Evolutionary conservation across 2,797 vertebrate genomes (phyloP).

Genomic region (Sphenopsis melanotis): DNA sequence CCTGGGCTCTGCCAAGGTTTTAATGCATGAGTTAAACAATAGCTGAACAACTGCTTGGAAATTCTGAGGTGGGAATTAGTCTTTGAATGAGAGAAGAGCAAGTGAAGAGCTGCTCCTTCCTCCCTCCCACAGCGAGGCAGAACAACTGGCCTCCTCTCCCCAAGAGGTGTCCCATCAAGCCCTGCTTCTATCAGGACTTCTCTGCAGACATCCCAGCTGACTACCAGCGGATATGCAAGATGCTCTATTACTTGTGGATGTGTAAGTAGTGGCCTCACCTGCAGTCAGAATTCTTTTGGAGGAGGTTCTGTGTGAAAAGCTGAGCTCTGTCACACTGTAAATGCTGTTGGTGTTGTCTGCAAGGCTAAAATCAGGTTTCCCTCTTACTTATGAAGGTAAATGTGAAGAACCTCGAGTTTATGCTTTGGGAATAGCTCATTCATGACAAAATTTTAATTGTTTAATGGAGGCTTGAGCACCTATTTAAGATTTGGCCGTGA

Average conservation of each 20-base stretch:
- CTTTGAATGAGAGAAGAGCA: accelerated
- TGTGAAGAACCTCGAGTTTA: neutral
- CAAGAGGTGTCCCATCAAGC: conserved; percentile 87
- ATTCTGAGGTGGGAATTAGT: accelerated
- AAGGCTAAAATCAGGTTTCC: neutral
- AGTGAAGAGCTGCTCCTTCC: neutral
- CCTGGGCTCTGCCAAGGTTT: neutral
- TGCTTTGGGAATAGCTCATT: neutral
- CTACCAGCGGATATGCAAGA: conserved; percentile 90
- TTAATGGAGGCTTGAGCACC: neutral
- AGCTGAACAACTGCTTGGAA: neutral
- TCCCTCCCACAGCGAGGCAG: conserved; percentile 76
- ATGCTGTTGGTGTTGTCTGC: neutral
- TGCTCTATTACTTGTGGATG: conserved; percentile 99
- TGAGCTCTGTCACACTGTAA: neutral
- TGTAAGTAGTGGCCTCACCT: conserved; percentile 74
- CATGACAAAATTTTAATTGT: neutral
- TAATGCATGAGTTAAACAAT: neutral
- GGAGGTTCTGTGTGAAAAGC: neutral
- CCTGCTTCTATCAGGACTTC: conserved; percentile 97
- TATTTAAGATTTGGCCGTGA: neutral
- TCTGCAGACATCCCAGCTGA: conserved; percentile 89
- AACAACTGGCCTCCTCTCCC: conserved; percentile 98
- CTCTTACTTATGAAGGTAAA: neutral
- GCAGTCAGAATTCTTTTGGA: neutral